Evolutionary conservation across 2,888 invertebrate genomes (phyloP).

Genomic region (Drosophila subquinaria): DNA sequence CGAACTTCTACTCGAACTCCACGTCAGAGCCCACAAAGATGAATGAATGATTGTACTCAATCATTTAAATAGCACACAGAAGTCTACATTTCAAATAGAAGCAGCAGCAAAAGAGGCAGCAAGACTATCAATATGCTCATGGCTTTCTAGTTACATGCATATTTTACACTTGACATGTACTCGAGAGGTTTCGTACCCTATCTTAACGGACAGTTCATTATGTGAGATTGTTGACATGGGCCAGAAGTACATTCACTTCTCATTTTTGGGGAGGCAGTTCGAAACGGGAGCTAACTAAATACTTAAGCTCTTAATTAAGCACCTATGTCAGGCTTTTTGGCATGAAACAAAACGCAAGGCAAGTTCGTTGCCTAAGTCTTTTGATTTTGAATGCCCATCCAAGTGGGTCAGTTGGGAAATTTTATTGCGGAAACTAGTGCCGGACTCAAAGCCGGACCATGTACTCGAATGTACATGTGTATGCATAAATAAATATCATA

Average conservation of each 20-base stretch:
- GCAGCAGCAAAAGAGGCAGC: not conserved
- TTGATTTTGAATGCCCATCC: conserved; percentile 52
- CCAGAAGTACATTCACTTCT: conserved; percentile 69
- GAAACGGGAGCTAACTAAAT: conserved; percentile 57
- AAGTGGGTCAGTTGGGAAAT: conserved; percentile 66
- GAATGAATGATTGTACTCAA: conserved; percentile 37
- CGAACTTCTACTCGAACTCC: conserved; percentile 13
- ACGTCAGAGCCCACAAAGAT: conserved; percentile 19
- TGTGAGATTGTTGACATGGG: conserved; percentile 47
- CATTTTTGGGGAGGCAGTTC: conserved; percentile 18
- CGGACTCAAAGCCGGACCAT: conserved; percentile 40
- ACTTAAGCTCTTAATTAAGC: conserved; percentile 74
- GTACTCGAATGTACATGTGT: conserved; percentile 31
- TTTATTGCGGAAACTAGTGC: conserved; percentile 62
- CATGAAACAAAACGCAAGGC: conserved; percentile 32
- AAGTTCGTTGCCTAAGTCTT: conserved; percentile 69
- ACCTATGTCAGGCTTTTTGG: conserved; percentile 63
- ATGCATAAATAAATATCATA: conserved; percentile 74
- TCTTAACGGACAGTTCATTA: conserved; percentile 55
- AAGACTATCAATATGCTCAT: conserved; percentile 37
- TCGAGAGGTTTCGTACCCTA: conserved; percentile 39
- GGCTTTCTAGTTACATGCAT: conserved; percentile 49
- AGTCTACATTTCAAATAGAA: conserved; percentile 22
- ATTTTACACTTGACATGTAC: conserved; percentile 50
- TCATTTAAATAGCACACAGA: conserved; percentile 49